Evolutionary conservation across 1,140 invertebrate genomes (phyloP), one percentile per base, ranked within the genome.

Genomic region (Drosophila mojavensis): DNA sequence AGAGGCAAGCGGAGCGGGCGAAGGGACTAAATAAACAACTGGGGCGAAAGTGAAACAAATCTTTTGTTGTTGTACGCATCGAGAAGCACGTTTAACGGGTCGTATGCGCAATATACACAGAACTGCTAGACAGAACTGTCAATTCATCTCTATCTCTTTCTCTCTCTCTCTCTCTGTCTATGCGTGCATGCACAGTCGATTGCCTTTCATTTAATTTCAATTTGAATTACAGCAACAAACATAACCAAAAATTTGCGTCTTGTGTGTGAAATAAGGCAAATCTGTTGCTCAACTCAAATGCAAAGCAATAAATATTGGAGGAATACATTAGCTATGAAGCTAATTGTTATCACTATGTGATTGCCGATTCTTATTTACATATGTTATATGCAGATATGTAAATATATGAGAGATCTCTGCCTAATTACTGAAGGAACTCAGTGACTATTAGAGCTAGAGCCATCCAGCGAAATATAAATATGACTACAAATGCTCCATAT

Each of bases 41-140:
- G 61, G 53, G 39, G 41, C 43, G 74, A 77, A 39, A 86, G 74
- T 73, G 82, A 74, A 82, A 77, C 76, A 86, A 88, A 82, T 88
- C 76, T 76, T 82, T 78, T 60, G 58, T 61, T 66, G 63, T 39
- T 61, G 10, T 45, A 10, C 39, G 36, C 11, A 50, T 58, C 13
- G 28, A 13, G 28, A 4, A 13, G 15, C 53, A 20, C 6, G 63
- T 20, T 10, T 36, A 74, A 74, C 66, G 66, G 17, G 47, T 64
- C 72, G 72, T 75, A 70, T 75, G 28, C 72, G 72, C 53, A 59
- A 70, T 70, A 62, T 74, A 26, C 50, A 36, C 28, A 48, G 33
- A 33, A 11, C 39, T 9, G 7, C 43, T 36, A 15, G n/a, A 50
- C 24, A 4, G 24, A 50, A 20, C 65, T 50, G 47, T 45, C 36